phyloP scores from a whole-genome alignment of 1,140 invertebrate genomes.

The Drosophila repleta region DNA sequence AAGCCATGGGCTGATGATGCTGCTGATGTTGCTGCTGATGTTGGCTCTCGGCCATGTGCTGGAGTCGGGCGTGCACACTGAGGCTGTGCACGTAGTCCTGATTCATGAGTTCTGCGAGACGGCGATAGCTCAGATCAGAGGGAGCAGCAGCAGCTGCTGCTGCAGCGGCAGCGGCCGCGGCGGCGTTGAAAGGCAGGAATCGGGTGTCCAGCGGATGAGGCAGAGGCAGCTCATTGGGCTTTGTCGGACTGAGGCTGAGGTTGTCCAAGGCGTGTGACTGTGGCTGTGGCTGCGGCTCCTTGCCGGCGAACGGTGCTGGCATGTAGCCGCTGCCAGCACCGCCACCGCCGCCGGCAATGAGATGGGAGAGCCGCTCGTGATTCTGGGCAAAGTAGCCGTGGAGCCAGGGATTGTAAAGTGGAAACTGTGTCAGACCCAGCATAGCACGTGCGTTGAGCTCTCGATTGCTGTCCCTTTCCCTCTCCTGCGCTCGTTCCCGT shows the following conservation, averaged over 20 bases:
- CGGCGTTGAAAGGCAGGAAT: constrained; percentile 68
- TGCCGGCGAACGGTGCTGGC: constrained; percentile 36
- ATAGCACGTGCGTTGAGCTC: constrained; percentile 71
- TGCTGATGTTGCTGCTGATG: constrained; percentile 57
- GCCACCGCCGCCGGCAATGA: constrained; percentile 69
- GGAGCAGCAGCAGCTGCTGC: constrained; percentile 33
- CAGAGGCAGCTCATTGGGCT: constrained; percentile 43
- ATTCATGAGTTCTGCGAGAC: constrained; percentile 72
- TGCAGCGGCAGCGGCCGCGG: not conserved
- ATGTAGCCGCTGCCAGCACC: constrained; percentile 63
- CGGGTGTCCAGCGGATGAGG: constrained; percentile 61
- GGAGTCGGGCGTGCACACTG: constrained; percentile 64
- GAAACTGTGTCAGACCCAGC: constrained; percentile 77
- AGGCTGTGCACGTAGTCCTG: constrained; percentile 75
- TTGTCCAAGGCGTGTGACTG: constrained; percentile 57
- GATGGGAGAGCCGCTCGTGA: constrained; percentile 75
- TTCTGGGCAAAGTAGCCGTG: constrained; percentile 82
- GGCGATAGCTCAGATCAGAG: constrained; percentile 65
- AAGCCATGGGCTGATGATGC: constrained; percentile 14
- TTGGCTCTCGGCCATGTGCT: constrained; percentile 61
- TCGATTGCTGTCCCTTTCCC: constrained; percentile 35
- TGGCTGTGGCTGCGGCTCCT: constrained; percentile 38
- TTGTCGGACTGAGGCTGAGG: constrained; percentile 27
- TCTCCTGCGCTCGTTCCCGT: constrained; percentile 18
- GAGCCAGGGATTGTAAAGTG: constrained; percentile 82